Conservation (phyloP, 2,888 invertebrate genomes). For the Anthrax anthrax region DNA sequence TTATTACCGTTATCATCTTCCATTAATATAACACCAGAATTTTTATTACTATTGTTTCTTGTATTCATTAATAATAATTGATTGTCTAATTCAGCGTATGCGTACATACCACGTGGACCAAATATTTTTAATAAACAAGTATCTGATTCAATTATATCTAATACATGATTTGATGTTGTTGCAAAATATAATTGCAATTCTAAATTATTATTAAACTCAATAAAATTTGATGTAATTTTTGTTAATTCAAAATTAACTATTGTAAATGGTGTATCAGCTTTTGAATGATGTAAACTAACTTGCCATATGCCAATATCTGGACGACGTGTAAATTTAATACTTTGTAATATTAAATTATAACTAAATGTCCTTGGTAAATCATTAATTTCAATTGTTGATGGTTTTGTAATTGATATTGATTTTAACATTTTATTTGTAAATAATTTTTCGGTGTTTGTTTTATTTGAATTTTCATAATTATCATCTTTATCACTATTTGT, state of each 20-base stretch:
- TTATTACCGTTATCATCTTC: conserved; percentile 12
- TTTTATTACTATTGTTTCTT: conserved; percentile 7
- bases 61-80: conserved; percentile 10
- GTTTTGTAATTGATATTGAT: conserved; percentile 4
- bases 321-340: conserved; percentile 11
- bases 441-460: background rate
- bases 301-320: conserved; percentile 16
- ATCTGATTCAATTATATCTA: conserved; percentile 12
- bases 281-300: conserved; percentile 13
- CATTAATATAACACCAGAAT: conserved; percentile 11
- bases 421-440: conserved; percentile 5
- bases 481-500: background rate
- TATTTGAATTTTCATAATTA: background rate
- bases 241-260: conserved; percentile 12
- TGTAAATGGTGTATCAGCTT: conserved; percentile 12
- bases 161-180: conserved; percentile 10
- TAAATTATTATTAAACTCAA: conserved; percentile 14
- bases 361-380: conserved; percentile 11
- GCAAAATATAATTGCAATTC: conserved; percentile 13
- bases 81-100: conserved; percentile 14
- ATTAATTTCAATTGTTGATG: conserved; percentile 2
- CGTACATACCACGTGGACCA: conserved; percentile 13
- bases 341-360: conserved; percentile 12
- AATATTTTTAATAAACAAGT: conserved; percentile 12
- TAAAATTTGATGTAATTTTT: conserved; percentile 9